A percentile compares a stretch with the other conserved stretches of the same genome.
Evolutionary conservation across 2,113 vertebrate genomes (phyloP).

Genomic region (Acrocephalus arundinaceus): DNA sequence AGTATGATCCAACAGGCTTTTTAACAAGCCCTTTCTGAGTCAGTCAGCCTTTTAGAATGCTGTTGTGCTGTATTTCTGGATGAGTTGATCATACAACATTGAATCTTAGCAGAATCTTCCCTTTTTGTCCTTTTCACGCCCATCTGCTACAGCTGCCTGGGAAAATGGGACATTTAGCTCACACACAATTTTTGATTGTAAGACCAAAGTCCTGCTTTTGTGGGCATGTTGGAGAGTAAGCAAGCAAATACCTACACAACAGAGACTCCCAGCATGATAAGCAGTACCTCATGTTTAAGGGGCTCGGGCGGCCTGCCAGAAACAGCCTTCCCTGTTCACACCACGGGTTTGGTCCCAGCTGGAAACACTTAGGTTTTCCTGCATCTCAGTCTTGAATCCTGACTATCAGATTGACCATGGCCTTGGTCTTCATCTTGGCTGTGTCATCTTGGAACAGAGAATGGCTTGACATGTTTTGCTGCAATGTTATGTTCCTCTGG

Average conservation of each 20-base stretch:
- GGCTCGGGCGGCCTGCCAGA: neutral
- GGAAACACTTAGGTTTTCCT: neutral
- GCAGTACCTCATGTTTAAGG: neutral
- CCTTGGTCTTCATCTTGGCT: neutral
- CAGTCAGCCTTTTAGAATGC: neutral
- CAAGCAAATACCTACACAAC: neutral
- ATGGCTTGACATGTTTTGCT: neutral
- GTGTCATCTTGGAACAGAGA: neutral
- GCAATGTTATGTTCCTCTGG: neutral
- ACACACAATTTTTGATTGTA: neutral
- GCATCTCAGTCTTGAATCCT: neutral
- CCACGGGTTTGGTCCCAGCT: fast-evolving
- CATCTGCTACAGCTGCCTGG: neutral
- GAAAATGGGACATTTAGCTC: neutral
- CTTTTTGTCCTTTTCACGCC: neutral
- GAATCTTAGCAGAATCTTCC: neutral
- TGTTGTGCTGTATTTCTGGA: neutral
- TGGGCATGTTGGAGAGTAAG: neutral
- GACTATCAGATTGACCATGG: neutral
- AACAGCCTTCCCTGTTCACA: neutral
- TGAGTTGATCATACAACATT: neutral
- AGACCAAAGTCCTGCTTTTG: neutral
- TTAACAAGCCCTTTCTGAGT: neutral
- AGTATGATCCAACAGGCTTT: neutral
- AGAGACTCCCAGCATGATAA: neutral